A percentile compares a stretch with the other conserved stretches of the same genome.
Conservation (phyloP, 2,113 vertebrate species). For the Marmota monax region DNA sequence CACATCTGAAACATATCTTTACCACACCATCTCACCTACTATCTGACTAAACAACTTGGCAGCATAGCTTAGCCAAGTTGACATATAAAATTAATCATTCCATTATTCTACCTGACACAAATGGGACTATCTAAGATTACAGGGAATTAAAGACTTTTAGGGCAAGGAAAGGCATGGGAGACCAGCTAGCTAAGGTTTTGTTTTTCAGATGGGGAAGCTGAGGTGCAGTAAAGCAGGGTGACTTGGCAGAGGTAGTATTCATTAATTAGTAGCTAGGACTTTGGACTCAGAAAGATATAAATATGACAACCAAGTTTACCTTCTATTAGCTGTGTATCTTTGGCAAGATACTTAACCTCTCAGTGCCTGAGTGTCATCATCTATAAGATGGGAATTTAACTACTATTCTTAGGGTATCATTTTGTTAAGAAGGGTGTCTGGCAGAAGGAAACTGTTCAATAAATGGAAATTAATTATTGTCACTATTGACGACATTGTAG, state of each 20-base stretch:
- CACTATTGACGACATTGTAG: not conserved
- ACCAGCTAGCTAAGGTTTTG: not conserved
- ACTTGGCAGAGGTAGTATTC: not conserved
- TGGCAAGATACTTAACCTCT: not conserved
- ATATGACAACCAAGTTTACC: not conserved
- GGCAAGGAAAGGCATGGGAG: not conserved
- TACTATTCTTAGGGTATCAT: not conserved
- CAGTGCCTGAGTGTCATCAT: slow-evolving; percentile 1
- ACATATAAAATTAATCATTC: not conserved
- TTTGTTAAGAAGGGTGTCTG: not conserved
- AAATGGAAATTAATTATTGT: slow-evolving; percentile 8
- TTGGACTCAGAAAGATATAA: not conserved
- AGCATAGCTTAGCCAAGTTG: not conserved
- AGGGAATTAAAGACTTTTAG: not conserved
- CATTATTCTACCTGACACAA: not conserved
- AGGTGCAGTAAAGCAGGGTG: not conserved
- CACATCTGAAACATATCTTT: not conserved
- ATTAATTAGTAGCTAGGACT: not conserved
- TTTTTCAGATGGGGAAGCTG: not conserved
- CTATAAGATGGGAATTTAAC: not conserved
- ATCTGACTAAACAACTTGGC: not conserved
- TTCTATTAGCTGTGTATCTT: not conserved
- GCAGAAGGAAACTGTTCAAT: slow-evolving; percentile 30
- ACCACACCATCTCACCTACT: not conserved
- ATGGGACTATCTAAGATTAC: not conserved